Percentiles rank a stretch among this genome's conserved stretches.
Conservation (phyloP, 2,888 invertebrate species). For the Argyra leucocephala region DNA sequence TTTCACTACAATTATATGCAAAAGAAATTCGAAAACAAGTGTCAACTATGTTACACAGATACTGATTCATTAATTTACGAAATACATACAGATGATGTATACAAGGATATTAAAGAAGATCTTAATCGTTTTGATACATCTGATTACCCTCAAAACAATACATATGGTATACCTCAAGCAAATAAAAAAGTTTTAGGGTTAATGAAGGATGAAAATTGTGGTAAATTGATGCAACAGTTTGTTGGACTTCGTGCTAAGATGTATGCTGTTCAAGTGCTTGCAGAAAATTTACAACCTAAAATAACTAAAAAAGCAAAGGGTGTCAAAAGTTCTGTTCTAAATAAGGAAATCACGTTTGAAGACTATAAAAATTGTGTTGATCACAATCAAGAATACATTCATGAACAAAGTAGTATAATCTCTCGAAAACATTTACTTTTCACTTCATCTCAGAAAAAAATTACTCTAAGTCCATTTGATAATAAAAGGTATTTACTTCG, state of each 20-base stretch:
- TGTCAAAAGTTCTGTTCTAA: background rate
- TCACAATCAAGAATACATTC: slow-evolving; percentile 7
- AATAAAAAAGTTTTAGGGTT: slow-evolving; percentile 12
- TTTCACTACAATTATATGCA: slow-evolving; percentile 35
- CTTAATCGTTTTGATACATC: slow-evolving; percentile 30
- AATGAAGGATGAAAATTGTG: slow-evolving; percentile 16
- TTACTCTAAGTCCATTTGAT: slow-evolving; percentile 14
- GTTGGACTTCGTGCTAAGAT: slow-evolving; percentile 19
- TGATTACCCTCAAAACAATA: slow-evolving; percentile 27
- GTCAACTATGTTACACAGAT: slow-evolving; percentile 14
- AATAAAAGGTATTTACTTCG: slow-evolving; percentile 13
- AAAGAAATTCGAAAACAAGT: slow-evolving; percentile 15
- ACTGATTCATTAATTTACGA: slow-evolving; percentile 16
- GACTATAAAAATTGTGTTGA: background rate
- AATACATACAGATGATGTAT: slow-evolving; percentile 14
- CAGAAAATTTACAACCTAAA: background rate
- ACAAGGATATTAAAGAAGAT: slow-evolving; percentile 15
- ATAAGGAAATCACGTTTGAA: background rate
- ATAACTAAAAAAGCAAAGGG: slow-evolving; percentile 16
- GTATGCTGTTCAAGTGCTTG: slow-evolving; percentile 14
- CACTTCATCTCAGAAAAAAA: slow-evolving; percentile 9
- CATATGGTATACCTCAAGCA: slow-evolving; percentile 22
- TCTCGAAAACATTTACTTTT: slow-evolving; percentile 12
- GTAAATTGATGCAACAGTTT: slow-evolving; percentile 15
- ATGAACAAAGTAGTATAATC: background rate